Evolutionary conservation across 2,888 invertebrate genomes (phyloP).

Genomic region (Lithosia quadra): DNA sequence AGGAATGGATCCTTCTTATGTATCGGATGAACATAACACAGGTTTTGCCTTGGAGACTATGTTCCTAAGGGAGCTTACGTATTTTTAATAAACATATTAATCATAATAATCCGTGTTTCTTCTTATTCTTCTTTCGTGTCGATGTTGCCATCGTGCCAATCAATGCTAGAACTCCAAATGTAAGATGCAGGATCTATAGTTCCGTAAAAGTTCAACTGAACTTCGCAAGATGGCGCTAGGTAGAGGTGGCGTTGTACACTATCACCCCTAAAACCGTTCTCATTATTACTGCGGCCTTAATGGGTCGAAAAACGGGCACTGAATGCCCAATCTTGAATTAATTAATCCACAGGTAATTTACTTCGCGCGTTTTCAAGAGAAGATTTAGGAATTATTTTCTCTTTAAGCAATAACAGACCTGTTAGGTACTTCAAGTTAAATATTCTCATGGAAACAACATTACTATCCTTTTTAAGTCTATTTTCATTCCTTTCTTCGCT

Average conservation of each 20-base stretch:
- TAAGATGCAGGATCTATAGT: not conserved
- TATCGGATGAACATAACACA: too few species aligned
- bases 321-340: constrained; percentile 1
- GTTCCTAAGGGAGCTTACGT: too few species aligned
- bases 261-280: not conserved
- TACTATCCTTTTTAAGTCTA: not conserved
- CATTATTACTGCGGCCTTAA: not conserved
- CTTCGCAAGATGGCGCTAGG: not conserved
- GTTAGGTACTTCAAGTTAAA: not conserved
- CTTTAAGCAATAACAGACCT: not conserved
- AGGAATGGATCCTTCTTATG: too few species aligned
- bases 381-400: not conserved
- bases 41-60: too few species aligned
- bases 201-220: not conserved
- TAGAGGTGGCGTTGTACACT: not conserved
- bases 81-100: too few species aligned
- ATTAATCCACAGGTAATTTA: constrained; percentile 4
- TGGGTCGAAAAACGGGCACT: not conserved
- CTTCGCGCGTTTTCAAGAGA: not conserved
- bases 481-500: not conserved
- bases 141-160: too few species aligned
- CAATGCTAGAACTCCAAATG: not conserved
- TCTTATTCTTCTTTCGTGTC: too few species aligned
- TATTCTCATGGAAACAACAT: not conserved
- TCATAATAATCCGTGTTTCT: too few species aligned